Conservation (phyloP, 30 jellyfish, hydroid and myxozoan species). For the Mastigias papua region DNA sequence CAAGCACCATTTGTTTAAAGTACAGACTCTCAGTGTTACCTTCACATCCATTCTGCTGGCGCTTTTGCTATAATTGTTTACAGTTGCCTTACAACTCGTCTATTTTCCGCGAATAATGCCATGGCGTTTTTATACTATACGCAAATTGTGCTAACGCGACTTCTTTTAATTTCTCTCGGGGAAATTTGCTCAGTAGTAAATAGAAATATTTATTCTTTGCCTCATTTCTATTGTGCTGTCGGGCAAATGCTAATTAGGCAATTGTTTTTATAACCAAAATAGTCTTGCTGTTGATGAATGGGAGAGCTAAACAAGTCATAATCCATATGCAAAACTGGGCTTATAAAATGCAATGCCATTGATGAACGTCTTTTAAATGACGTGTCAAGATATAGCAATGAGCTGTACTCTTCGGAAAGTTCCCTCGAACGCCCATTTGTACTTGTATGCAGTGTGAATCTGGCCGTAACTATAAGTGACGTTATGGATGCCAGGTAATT, state of each 20-base stretch:
- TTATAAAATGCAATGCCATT: too few species aligned
- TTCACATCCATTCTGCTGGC: background rate
- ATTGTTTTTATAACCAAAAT: background rate
- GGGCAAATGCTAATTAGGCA: background rate
- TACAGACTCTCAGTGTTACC: background rate
- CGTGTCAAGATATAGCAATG: too few species aligned
- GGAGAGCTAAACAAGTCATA: background rate
- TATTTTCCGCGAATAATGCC: background rate
- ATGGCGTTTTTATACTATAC: background rate
- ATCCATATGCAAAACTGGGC: background rate
- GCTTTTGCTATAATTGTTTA: background rate
- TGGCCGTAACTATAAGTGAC: too few species aligned
- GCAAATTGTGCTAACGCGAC: background rate
- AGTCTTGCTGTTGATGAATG: background rate
- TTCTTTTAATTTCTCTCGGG: background rate
- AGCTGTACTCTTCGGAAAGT: too few species aligned
- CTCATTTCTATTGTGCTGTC: background rate
- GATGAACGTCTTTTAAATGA: too few species aligned
- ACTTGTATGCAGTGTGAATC: too few species aligned
- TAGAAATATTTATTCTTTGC: background rate
- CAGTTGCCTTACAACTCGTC: background rate
- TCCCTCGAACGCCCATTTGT: too few species aligned
- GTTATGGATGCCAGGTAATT: too few species aligned
- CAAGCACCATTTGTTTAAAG: background rate
- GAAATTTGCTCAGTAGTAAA: background rate